Evolutionary conservation across 2,113 vertebrate genomes (phyloP), one percentile per base, ranked within the genome.

Genomic region (Albula goreensis): DNA sequence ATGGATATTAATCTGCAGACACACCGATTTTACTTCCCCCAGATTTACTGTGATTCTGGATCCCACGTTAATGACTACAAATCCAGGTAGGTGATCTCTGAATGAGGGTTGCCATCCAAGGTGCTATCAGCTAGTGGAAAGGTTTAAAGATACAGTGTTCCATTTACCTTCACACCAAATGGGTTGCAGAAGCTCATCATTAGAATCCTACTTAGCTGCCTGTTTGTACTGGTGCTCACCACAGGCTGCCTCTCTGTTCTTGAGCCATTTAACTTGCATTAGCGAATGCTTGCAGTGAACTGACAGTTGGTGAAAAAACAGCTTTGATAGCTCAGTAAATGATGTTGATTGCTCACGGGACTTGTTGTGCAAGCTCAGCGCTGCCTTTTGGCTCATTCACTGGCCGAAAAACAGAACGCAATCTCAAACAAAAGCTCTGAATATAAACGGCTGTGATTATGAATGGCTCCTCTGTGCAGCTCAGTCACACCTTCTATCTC

Each of bases 11-110:
- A 91, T 82, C 92, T 92, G 41, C 93, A 93, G 80, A 91, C 91
- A 56, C 51, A 93, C 50, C 91, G 92, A 49, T 95, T 93, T 90
- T 94, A 93, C 88, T 91, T 95, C 80, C 94, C 94, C 25, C 93
- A 94, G 91, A 94, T 94, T 57, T 90, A 95, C 88, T 94, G 93
- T 88, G 94, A 94, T 90, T 94, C 93, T n/a, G 94, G 94, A 48
- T 82, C 94, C 84, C 93, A 93, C 90, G 90, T 91, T 88, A 92
- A 70, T 85, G 91, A 91, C 89, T 90, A 92, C 80, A 87, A 90
- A 89, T 90, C 88, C 92, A 95, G 94, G 94, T 95, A 86, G 88
- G 94, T 92, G 57, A 15, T 17, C 19, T 81, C 60, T 66, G 60
- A 66, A 66, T 15, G 22, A 66, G 70, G 70, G 70, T 31, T 2